Base-by-base conservation (phyloP, 2,888 invertebrate genomes). In the Chelonus formosanus region DNA sequence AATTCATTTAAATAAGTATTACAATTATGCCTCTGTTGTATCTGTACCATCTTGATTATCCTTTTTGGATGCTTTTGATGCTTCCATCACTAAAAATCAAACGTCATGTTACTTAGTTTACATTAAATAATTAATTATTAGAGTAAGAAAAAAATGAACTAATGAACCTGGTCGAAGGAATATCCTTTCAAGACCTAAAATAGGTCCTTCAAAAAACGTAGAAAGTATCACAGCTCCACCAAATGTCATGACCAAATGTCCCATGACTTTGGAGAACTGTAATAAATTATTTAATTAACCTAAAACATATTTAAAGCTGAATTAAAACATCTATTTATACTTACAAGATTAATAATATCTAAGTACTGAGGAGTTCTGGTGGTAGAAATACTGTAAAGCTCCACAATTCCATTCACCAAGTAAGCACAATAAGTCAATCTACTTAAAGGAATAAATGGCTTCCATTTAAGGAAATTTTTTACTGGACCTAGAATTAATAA, bases 381-480 rank as follows among this genome's bases (percentile, higher is more conserved):
- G 56, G 88, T 88, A 1, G 90, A 89, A 3, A 88, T 85, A 72
- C 88, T 88, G 80, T 90, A 89, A 67, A 92, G 80, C 78, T 90
- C 91, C 0, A 92, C 86, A 32, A 91, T 84, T 3, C 92, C 92
- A 78, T 92, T 92, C 40, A 90, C 88, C 59, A 92, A 85, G 80
- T 92, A 92, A 1, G 91, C 91, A 73, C 91, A 90, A 78, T 90
- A 92, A 0, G 91, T 91, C 65, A 92, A 82, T 73, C 91, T 86
- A 70, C 91, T 90, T 20, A 92, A 84, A 0, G 91, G 90, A 36
- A 88, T 87, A 72, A 91, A 87, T 56, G 88, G 85, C 76, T 88
- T 88, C 89, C 89, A 90, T 0, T 86, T 86, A 54, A 91, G 78
- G 67, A 90, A 82, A 72, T 84, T 87, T 36, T 86, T 86, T 1